A percentile compares a stretch with the other conserved stretches of the same genome.
These are phyloP conservation scores for Ceratosolen solmsi DNA, from an alignment of 1,140 invertebrate genomes.

Conservation along the genomic window DNA sequence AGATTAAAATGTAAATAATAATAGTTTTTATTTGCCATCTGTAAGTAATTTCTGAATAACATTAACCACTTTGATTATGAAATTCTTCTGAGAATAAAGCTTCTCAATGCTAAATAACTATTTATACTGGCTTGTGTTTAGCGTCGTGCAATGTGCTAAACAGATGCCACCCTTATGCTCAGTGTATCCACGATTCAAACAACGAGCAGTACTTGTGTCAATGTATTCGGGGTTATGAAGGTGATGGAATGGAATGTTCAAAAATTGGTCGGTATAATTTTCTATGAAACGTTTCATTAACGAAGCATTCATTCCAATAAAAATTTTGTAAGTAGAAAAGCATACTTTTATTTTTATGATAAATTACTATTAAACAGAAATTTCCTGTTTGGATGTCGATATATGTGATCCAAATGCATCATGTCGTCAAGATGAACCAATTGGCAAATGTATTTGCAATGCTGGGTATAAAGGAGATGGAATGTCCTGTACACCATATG, in stretches of 20 bases:
- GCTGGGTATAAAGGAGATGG: constrained; percentile 88
- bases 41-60: too few relatives aligned
- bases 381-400: constrained; percentile 79
- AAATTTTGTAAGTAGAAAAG: constrained; percentile 14
- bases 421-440: constrained; percentile 79
- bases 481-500: constrained; percentile 77
- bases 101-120: constrained; percentile 54
- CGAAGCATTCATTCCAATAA: neutral
- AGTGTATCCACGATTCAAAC: constrained; percentile 79
- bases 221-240: constrained; percentile 85
- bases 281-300: neutral
- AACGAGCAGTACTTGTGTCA: constrained; percentile 80
- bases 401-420: constrained; percentile 84
- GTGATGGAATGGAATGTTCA: constrained; percentile 84
- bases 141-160: constrained; percentile 82
- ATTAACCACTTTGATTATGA: constrained; percentile 38
- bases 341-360: constrained; percentile 44
- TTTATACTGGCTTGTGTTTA: constrained; percentile 69
- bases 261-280: constrained; percentile 64
- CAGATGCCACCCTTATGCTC: constrained; percentile 84
- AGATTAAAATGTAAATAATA: too few relatives aligned
- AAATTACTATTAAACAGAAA: constrained; percentile 71
- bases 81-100: neutral
- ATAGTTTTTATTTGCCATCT: too few relatives aligned
- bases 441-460: constrained; percentile 84